A percentile compares a stretch with the other conserved stretches of the same genome.
Conservation (phyloP, 2,797 vertebrate species). For the Periophthalmus magnuspinnatus region DNA sequence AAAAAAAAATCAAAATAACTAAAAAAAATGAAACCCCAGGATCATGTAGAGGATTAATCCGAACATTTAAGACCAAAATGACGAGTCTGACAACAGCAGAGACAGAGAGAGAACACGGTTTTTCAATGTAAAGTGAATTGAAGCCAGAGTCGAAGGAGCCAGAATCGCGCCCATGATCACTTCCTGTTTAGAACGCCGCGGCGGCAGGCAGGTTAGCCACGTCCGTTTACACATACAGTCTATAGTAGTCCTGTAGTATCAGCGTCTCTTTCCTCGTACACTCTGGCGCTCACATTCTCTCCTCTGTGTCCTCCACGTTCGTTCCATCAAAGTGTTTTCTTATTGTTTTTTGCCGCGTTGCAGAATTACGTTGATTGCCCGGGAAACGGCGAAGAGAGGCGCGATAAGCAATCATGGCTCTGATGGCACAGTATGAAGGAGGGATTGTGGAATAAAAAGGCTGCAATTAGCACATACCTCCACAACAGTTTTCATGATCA, state of each 20-base stretch:
- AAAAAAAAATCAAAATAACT: too few species aligned
- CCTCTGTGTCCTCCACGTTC: conserved; percentile 17
- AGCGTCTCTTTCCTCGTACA: background rate
- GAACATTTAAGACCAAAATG: too few species aligned
- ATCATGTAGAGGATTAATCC: too few species aligned
- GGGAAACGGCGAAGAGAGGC: conserved; percentile 25
- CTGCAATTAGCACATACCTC: conserved; percentile 55
- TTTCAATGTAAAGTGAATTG: too few species aligned
- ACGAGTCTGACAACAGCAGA: too few species aligned
- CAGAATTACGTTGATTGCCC: conserved; percentile 30
- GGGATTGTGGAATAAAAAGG: conserved; percentile 17
- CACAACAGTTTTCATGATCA: conserved; percentile 55
- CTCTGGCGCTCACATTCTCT: conserved; percentile 3
- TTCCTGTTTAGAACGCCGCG: too few species aligned
- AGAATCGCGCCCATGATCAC: too few species aligned
- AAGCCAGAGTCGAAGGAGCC: background rate
- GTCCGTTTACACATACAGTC: background rate
- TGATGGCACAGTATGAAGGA: conserved; percentile 37
- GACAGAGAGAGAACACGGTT: too few species aligned
- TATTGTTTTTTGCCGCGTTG: conserved; percentile 22
- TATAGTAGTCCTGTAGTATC: too few species aligned
- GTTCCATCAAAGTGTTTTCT: conserved; percentile 12
- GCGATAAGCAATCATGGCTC: conserved; percentile 39
- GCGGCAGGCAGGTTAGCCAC: too few species aligned
- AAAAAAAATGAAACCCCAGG: too few species aligned